phyloP scores from a whole-genome alignment of 2,888 invertebrate species.

The Hymenopus coronatus region DNA sequence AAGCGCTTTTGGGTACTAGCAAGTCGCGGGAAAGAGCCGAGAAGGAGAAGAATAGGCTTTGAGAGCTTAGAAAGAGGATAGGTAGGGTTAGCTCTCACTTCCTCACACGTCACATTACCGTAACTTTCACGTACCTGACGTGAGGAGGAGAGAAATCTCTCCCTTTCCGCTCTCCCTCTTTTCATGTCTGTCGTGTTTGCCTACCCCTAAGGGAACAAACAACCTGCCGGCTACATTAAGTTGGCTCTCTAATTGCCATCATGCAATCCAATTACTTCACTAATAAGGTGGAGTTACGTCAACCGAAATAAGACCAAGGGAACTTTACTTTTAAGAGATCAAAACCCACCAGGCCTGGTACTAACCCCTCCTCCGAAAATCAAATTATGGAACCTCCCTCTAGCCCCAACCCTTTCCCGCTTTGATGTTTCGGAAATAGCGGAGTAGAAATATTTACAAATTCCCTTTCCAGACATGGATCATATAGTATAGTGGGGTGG shows the following conservation, averaged over 20 bases:
- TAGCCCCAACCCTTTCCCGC: background rate
- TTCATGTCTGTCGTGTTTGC: conserved; percentile 20
- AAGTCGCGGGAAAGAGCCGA: background rate
- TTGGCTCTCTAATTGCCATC: conserved; percentile 33
- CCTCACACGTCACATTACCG: conserved; percentile 27
- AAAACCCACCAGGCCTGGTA: background rate
- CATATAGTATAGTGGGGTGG: background rate
- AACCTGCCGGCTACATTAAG: conserved; percentile 28
- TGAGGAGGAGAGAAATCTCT: conserved; percentile 1
- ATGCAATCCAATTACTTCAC: conserved; percentile 33
- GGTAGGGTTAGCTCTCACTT: background rate
- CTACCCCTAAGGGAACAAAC: conserved; percentile 18
- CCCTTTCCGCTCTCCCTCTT: background rate
- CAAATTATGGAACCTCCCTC: conserved; percentile 1
- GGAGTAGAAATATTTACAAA: conserved; percentile 22
- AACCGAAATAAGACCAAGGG: conserved; percentile 29
- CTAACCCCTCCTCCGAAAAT: background rate
- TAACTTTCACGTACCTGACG: conserved; percentile 18
- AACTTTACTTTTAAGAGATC: conserved; percentile 25
- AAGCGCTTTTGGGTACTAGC: too few relatives aligned
- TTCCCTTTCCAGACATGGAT: conserved; percentile 14
- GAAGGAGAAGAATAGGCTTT: background rate
- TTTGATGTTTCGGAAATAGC: conserved; percentile 16
- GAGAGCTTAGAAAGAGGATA: background rate
- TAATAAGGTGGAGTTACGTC: conserved; percentile 30